A percentile compares a stretch with the other conserved stretches of the same genome.
Conservation (phyloP, 2,888 invertebrate species). For the Calephelis perditalis region DNA sequence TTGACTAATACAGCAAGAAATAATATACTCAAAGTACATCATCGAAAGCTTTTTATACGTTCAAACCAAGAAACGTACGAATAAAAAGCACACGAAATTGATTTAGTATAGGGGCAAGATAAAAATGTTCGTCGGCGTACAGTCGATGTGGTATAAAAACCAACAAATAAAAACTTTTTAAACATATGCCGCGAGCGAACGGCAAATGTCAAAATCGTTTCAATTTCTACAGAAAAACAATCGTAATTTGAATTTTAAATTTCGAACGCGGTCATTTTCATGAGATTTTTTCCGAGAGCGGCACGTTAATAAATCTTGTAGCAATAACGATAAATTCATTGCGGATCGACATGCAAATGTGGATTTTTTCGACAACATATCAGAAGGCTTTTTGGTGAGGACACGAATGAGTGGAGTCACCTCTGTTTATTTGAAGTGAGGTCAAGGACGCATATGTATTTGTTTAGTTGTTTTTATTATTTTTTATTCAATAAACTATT, state of each 20-base stretch:
- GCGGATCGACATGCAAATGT: slow-evolving; percentile 77
- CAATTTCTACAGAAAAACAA: slow-evolving; percentile 71
- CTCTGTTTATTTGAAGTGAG: background rate
- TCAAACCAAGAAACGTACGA: slow-evolving; percentile 20
- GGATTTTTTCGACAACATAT: slow-evolving; percentile 62
- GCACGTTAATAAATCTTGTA: slow-evolving; percentile 66
- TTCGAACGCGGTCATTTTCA: slow-evolving; percentile 63
- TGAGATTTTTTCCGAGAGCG: slow-evolving; percentile 64
- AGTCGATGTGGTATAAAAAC: slow-evolving; percentile 23
- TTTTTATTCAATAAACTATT: too few relatives aligned
- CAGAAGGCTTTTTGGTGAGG: slow-evolving; percentile 50
- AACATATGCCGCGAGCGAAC: slow-evolving; percentile 54
- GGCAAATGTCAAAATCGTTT: slow-evolving; percentile 72
- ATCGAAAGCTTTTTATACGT: slow-evolving; percentile 7
- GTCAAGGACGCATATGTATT: too few relatives aligned
- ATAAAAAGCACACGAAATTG: slow-evolving; percentile 55
- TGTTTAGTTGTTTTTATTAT: too few relatives aligned
- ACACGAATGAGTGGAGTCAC: slow-evolving; percentile 40
- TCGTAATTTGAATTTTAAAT: slow-evolving; percentile 74
- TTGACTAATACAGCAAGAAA: slow-evolving; percentile 19
- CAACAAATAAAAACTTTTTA: slow-evolving; percentile 18
- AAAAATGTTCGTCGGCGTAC: slow-evolving; percentile 34
- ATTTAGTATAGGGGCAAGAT: slow-evolving; percentile 53
- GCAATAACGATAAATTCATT: slow-evolving; percentile 79
- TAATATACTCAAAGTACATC: too few relatives aligned